Base-by-base conservation (phyloP, 2,888 invertebrate genomes). In the Bombylius major region DNA sequence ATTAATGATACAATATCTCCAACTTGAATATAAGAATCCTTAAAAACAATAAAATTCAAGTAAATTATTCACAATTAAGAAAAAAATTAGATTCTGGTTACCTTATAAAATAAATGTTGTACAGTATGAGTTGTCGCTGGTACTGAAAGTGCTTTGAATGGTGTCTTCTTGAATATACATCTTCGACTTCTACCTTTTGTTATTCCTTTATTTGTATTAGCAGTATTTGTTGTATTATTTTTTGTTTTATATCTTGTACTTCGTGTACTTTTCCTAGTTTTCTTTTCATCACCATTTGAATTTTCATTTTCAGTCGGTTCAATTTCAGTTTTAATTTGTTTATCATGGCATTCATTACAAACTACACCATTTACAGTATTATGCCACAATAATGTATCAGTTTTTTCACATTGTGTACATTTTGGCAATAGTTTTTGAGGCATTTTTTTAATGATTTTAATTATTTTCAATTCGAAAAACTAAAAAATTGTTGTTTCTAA, bases 1-100 rank as follows among this genome's bases (percentile, higher is more conserved):
- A 83, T 77, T 71, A 94, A 77, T 0, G 91, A 90, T 0, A 95
- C 92, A 63, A 96, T 87, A 69, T 96, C 95, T 0, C 95, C 95
- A 13, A 88, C 79, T 80, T 93, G 92, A 74, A 87, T 84, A 71
- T 92, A 93, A 58, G 78, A 81, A 5, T 86, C 87, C 80, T 83
- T 44, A 44, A 13, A 13, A 44, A 44, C 9, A 44, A 44, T 1
- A 69, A 47, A 72, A 67, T 52, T 57, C 60, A 51, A 62, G 56
- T 59, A 58, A 44, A 54, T 7, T 7, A 36, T 7, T 36, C 34
- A 36, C 23, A 23, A 23, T 36, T 36, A 36, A 36, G n/a, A 46
- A 46, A 46, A 1, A 46, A 46, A 12, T 9, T 7, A 46, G 11
- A 23, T 5, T 7, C 2, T 11, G 1, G 1, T 52, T 72, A 83